Percentiles rank a stretch among this genome's conserved stretches.
These are phyloP conservation scores for Eremophila alpestris DNA, from an alignment of 2,797 vertebrate species.

Conservation along the genomic window DNA sequence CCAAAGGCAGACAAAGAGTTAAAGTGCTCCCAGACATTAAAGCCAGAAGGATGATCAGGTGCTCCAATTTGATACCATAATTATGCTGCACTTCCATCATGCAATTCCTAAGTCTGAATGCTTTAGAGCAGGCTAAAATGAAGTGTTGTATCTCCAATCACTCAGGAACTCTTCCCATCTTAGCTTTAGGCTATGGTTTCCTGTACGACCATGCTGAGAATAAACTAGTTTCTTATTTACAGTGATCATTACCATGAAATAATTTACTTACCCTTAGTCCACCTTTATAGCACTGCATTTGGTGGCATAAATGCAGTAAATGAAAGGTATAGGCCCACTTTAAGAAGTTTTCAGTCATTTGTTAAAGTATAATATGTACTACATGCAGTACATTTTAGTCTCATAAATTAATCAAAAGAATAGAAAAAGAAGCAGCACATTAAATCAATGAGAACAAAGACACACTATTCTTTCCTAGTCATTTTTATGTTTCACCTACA, in stretches of 20 bases:
- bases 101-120: background rate
- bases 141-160: background rate
- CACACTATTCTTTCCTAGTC: background rate
- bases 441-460: conserved; percentile 25
- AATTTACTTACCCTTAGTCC: background rate
- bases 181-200: conserved; percentile 5
- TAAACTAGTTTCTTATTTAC: conserved; percentile 33
- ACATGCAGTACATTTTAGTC: background rate
- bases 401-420: conserved; percentile 41
- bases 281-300: background rate
- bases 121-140: background rate
- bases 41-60: background rate
- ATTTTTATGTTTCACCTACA: background rate
- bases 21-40: background rate
- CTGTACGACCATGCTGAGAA: background rate
- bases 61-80: background rate
- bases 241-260: background rate
- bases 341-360: background rate
- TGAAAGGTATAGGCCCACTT: background rate
- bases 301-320: background rate
- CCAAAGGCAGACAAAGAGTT: background rate
- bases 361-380: background rate
- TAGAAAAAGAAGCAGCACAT: background rate
- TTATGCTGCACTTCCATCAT: background rate
- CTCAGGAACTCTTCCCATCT: background rate